These are phyloP conservation scores for Abramis brama DNA, from an alignment of 2,113 vertebrate genomes.

Conservation along the genomic window DNA sequence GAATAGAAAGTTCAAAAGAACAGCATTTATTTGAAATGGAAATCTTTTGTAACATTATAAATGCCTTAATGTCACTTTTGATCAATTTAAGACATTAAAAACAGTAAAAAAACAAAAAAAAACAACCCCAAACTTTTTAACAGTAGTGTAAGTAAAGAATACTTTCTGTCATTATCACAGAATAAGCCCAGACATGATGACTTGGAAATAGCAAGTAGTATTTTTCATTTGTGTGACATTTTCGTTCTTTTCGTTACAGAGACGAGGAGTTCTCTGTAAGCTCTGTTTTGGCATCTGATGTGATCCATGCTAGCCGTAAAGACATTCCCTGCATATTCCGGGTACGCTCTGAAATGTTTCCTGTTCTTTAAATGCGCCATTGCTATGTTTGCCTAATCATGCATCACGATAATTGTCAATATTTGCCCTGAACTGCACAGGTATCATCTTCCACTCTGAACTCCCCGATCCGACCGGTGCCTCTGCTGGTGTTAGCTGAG, in stretches of 20 bases:
- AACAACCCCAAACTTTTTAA: no score
- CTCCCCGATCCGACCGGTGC: constrained; percentile 83
- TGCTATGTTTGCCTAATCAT: not conserved
- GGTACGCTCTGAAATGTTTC: constrained; percentile 71
- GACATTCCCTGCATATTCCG: constrained; percentile 97
- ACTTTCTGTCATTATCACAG: no score
- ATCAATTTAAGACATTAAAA: no score
- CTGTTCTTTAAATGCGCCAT: not conserved
- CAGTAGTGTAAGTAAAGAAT: no score
- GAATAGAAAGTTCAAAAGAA: no score
- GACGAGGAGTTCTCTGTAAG: constrained; percentile 96
- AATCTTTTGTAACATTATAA: no score
- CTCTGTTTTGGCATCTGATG: constrained; percentile 92
- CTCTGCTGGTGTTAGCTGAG: constrained; percentile 91
- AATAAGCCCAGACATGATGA: no score
- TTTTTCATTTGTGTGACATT: not conserved
- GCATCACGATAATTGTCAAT: constrained; percentile 41
- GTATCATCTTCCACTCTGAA: constrained; percentile 90
- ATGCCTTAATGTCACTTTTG: no score
- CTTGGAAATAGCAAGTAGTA: no score
- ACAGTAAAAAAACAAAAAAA: no score
- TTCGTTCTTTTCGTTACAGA: constrained; percentile 67
- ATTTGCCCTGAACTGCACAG: constrained; percentile 64
- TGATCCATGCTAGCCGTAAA: constrained; percentile 94
- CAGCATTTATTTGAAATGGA: no score